Percentiles rank a stretch among this genome's conserved stretches.
These are phyloP conservation scores for Vespertilio murinus DNA, from an alignment of 2,797 vertebrate genomes.

Conservation along the genomic window DNA sequence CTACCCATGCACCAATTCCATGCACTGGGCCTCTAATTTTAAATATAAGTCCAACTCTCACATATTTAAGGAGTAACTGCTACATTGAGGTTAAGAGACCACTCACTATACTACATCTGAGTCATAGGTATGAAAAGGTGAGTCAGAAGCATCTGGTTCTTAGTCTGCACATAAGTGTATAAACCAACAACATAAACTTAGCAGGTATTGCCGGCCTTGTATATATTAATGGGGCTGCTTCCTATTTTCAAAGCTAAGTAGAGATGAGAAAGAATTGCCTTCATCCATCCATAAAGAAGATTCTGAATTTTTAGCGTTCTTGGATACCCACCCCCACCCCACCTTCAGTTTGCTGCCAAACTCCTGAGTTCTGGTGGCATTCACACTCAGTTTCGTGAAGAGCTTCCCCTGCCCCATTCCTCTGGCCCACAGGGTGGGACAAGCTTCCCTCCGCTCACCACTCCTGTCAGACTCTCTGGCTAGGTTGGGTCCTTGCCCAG, in stretches of 20 bases:
- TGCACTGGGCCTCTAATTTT: no score
- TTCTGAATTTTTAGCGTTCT: neutral
- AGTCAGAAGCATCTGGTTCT: conserved; percentile 52
- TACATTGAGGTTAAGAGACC: conserved; percentile 52
- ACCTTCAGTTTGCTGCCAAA: neutral
- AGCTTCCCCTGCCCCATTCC: neutral
- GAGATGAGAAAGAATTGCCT: conserved; percentile 25
- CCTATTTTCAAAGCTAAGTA: conserved; percentile 68
- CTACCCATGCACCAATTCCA: no score
- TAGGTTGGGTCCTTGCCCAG: neutral
- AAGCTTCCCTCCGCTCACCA: neutral
- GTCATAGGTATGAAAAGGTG: conserved; percentile 54
- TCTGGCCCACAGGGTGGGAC: neutral
- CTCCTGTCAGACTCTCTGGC: neutral
- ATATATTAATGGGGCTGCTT: conserved; percentile 72
- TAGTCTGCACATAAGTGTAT: conserved; percentile 46
- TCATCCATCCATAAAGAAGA: conserved; percentile 1
- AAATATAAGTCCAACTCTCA: conserved; percentile 16
- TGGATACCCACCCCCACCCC: neutral
- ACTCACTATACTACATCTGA: conserved; percentile 33
- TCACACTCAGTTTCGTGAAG: neutral
- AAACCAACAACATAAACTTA: conserved; percentile 67
- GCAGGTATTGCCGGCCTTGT: conserved; percentile 57
- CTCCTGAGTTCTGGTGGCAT: neutral
- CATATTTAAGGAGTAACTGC: conserved; percentile 48